Percentiles rank a stretch among this genome's conserved stretches.
Conservation (phyloP, 2,113 vertebrate genomes). For the Platichthys flesus region DNA sequence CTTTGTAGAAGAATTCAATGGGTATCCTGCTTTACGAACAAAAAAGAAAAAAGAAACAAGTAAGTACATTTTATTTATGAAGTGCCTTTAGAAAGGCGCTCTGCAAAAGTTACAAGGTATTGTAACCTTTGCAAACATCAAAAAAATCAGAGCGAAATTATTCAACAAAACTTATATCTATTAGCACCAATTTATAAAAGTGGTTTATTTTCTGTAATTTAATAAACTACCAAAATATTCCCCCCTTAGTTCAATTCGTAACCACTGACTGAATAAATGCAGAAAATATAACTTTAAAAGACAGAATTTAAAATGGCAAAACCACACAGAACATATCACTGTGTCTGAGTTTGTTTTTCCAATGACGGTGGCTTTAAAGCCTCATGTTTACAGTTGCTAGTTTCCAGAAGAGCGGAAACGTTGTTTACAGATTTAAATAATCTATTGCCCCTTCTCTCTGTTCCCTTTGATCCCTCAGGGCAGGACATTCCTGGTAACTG, state of each 20-base stretch:
- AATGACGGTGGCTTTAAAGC: background rate
- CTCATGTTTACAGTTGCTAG: background rate
- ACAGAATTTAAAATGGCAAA: background rate
- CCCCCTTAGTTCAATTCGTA: background rate
- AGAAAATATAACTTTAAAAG: background rate
- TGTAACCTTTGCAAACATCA: no score
- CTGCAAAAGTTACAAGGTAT: no score
- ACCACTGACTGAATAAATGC: background rate
- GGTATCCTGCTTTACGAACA: background rate
- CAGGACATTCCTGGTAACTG: conserved; percentile 91
- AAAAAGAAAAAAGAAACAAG: background rate
- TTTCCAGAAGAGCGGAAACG: background rate
- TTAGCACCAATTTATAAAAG: background rate
- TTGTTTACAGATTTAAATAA: background rate
- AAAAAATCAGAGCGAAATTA: no score
- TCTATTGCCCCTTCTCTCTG: conserved; percentile 1
- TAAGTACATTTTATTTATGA: background rate
- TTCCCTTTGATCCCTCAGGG: conserved; percentile 81
- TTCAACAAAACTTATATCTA: no score
- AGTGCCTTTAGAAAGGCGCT: background rate
- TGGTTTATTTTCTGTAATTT: background rate
- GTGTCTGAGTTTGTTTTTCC: background rate
- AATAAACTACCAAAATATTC: background rate
- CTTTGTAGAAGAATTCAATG: background rate
- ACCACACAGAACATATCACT: background rate